Evolutionary conservation across 2,797 vertebrate genomes (phyloP).

Genomic region (Epinephelus malabaricus): DNA sequence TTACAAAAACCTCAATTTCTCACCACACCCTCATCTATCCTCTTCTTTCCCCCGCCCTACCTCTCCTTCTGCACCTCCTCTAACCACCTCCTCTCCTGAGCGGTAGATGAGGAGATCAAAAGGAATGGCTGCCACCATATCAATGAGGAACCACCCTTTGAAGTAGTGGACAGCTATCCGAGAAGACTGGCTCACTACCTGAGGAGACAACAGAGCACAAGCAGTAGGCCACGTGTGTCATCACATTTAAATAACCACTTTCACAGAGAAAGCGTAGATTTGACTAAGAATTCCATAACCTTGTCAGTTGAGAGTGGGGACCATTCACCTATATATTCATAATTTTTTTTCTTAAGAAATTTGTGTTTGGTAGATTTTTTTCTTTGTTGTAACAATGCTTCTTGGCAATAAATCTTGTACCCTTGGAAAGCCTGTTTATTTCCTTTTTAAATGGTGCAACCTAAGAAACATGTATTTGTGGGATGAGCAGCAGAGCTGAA

Average conservation of each 20-base stretch:
- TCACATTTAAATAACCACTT: background rate
- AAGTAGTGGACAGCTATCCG: slow-evolving; percentile 94
- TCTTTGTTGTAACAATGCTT: too few species aligned
- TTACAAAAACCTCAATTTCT: background rate
- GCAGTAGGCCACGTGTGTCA: background rate
- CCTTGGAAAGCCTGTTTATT: too few species aligned
- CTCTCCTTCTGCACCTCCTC: slow-evolving; percentile 59
- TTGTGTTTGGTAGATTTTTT: too few species aligned
- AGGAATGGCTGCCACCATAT: slow-evolving; percentile 95
- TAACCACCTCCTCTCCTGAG: slow-evolving; percentile 91
- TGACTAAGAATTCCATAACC: background rate
- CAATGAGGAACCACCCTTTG: slow-evolving; percentile 96
- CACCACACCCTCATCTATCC: background rate
- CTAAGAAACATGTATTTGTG: too few species aligned
- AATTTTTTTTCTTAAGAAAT: too few species aligned
- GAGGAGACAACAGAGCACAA: slow-evolving; percentile 8
- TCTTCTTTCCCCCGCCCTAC: slow-evolving; percentile 56
- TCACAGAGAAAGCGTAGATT: background rate
- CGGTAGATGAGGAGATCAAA: slow-evolving; percentile 95
- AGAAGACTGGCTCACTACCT: slow-evolving; percentile 93
- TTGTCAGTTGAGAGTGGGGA: background rate
- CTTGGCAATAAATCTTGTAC: too few species aligned
- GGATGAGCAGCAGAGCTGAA: too few species aligned
- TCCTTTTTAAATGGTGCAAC: too few species aligned
- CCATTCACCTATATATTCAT: too few species aligned